phyloP scores from a whole-genome alignment of 2,113 vertebrate genomes.

The Paracanthobrama guichenoti region DNA sequence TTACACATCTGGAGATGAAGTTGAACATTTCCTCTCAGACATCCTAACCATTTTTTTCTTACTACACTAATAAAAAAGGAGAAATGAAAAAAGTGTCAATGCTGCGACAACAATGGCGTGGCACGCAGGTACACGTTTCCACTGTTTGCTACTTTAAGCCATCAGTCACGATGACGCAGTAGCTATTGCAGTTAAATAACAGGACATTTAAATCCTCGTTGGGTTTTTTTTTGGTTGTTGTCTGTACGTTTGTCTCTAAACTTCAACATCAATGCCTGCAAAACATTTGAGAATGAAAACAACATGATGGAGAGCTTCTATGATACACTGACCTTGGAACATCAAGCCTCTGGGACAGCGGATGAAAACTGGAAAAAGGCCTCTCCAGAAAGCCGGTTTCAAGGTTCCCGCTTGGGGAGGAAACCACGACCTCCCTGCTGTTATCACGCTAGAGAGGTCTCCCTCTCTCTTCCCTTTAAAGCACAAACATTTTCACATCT shows the following conservation, averaged over 20 bases:
- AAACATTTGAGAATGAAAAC: constrained; percentile 38
- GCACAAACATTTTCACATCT: constrained; percentile 40
- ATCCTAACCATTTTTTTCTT: constrained; percentile 25
- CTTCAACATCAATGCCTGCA: constrained; percentile 51
- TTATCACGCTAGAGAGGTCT: constrained; percentile 1
- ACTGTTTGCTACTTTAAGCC: constrained; percentile 15
- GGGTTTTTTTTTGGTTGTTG: not conserved
- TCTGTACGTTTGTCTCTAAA: not conserved
- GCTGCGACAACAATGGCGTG: not conserved
- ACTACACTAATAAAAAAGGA: constrained; percentile 16
- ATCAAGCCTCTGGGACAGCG: not conserved
- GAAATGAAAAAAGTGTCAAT: constrained; percentile 38
- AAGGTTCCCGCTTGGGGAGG: not conserved
- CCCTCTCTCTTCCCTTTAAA: constrained; percentile 51
- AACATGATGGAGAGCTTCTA: constrained; percentile 2
- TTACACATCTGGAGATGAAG: constrained; percentile 26
- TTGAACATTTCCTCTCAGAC: constrained; percentile 29
- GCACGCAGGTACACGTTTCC: not conserved
- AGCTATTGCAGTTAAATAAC: constrained; percentile 45
- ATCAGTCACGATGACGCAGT: not conserved
- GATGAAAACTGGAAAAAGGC: constrained; percentile 18
- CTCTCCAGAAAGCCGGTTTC: constrained; percentile 15
- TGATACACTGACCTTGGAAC: constrained; percentile 13
- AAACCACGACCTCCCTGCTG: not conserved
- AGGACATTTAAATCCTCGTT: constrained; percentile 39